Conservation (phyloP, 2,113 vertebrate species). For the Papio anubis region DNA sequence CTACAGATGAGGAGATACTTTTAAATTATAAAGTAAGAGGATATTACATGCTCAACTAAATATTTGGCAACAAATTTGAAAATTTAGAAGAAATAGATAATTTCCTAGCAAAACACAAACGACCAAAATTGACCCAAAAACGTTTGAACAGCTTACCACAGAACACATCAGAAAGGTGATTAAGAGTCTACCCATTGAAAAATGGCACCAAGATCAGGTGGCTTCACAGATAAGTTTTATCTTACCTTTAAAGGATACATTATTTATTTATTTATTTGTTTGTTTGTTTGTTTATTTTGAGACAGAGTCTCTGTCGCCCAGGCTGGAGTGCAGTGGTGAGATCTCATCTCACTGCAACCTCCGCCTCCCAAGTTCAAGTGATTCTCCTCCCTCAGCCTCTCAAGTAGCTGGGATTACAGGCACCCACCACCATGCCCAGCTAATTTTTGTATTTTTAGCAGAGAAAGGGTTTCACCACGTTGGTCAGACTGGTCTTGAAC, state of each 20-base stretch:
- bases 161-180: not conserved
- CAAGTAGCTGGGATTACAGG: too few species aligned
- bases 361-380: too few species aligned
- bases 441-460: too few species aligned
- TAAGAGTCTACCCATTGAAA: not conserved
- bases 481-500: too few species aligned
- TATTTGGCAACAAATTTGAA: constrained; percentile 3
- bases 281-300: too few species aligned
- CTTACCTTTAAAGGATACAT: constrained; percentile 16
- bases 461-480: too few species aligned
- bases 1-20: not conserved
- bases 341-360: too few species aligned
- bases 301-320: too few species aligned
- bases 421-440: too few species aligned
- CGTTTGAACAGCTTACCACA: not conserved
- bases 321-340: too few species aligned
- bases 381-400: too few species aligned
- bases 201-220: not conserved
- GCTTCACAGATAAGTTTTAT: not conserved
- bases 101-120: constrained; percentile 36
- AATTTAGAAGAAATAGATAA: not conserved
- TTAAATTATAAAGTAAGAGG: not conserved
- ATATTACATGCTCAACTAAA: not conserved
- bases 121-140: not conserved
- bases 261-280: too few species aligned